Percentiles rank a stretch among this genome's conserved stretches.
phyloP scores from a whole-genome alignment of 2,888 invertebrate species.

The Trissonchulus sp. region DNA sequence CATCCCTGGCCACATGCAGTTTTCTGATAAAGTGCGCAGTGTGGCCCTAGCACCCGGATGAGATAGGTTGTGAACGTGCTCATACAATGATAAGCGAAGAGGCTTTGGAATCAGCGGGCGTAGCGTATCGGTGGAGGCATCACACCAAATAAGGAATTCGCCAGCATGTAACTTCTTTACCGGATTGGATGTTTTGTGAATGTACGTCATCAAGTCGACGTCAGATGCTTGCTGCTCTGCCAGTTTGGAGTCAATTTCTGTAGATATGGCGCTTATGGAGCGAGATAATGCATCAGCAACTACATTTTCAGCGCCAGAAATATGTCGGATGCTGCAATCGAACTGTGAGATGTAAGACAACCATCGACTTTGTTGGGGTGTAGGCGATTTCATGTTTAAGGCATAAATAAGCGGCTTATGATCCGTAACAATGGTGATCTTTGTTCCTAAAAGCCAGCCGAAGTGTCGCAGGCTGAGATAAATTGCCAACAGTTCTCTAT shows the following conservation, averaged over 20 bases:
- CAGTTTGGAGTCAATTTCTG: neutral
- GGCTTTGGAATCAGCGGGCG: neutral
- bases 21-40: neutral
- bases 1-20: conserved; percentile 12
- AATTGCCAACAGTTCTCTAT: conserved; percentile 9
- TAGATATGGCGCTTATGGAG: neutral
- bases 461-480: conserved; percentile 12
- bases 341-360: conserved; percentile 15
- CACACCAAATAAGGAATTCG: neutral
- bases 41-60: conserved; percentile 4
- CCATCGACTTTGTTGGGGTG: conserved; percentile 14
- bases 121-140: neutral
- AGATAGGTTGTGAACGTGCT: neutral
- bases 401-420: conserved; percentile 9
- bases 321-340: neutral
- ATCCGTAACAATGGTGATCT: conserved; percentile 10
- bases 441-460: conserved; percentile 2
- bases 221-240: neutral
- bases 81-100: neutral
- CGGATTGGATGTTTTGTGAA: neutral
- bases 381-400: conserved; percentile 2
- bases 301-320: conserved; percentile 9
- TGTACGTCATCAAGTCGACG: neutral
- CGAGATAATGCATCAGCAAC: conserved; percentile 15
- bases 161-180: neutral